phyloP scores from a whole-genome alignment of 2,113 vertebrate species.

The Alces alces region DNA sequence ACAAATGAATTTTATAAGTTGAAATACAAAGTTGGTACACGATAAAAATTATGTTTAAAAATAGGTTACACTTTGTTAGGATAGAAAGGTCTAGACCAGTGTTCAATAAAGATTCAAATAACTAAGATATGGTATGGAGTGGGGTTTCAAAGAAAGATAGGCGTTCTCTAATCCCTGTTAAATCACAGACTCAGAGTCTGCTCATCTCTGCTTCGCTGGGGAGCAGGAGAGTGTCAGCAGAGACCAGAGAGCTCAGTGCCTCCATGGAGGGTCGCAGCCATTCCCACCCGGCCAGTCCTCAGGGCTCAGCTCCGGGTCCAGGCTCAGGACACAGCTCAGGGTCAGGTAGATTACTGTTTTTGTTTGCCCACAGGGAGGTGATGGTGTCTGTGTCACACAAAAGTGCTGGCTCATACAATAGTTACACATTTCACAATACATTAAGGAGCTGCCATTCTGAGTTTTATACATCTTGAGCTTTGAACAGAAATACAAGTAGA shows the following conservation, averaged over 20 bases:
- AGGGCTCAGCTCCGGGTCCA: neutral
- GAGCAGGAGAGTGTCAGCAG: neutral
- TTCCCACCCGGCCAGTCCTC: neutral
- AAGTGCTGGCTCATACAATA: neutral
- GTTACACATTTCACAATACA: neutral
- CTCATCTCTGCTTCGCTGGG: neutral
- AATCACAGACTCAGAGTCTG: neutral
- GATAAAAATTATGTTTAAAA: neutral
- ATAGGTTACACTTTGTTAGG: neutral
- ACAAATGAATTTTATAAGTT: neutral
- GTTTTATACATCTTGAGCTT: neutral
- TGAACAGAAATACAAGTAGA: neutral
- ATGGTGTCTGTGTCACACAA: neutral
- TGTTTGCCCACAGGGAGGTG: neutral
- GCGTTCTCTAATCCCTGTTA: no score
- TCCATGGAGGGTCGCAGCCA: neutral
- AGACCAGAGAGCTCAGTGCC: neutral
- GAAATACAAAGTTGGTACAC: neutral
- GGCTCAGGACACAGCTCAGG: neutral
- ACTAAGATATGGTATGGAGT: fast-evolving
- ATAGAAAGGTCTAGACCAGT: neutral
- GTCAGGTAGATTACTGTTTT: neutral
- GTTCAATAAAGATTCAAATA: neutral
- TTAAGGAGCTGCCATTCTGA: neutral
- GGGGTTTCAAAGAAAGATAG: neutral